A percentile compares a stretch with the other conserved stretches of the same genome.
phyloP scores from a whole-genome alignment of 2,113 vertebrate species.

The Hippocampus mohnikei region DNA sequence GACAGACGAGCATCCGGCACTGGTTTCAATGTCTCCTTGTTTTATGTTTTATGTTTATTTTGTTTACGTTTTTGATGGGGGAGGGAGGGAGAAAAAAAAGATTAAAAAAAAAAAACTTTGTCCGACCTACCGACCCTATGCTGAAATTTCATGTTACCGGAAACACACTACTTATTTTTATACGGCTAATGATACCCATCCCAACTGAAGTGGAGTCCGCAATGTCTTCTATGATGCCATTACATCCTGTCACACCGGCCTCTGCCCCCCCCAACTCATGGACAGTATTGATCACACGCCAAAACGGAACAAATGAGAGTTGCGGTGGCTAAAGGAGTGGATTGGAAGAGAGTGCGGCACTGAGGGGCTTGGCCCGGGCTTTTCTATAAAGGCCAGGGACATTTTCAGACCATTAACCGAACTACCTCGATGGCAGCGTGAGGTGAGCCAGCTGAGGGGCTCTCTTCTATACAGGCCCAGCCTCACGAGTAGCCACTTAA shows the following conservation, averaged over 20 bases:
- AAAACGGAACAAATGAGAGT: constrained; percentile 21
- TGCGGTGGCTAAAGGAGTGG: constrained; percentile 34
- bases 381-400: constrained; percentile 25
- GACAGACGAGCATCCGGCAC: too few species aligned
- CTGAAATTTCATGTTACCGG: too few species aligned
- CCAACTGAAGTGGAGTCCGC: constrained; percentile 6
- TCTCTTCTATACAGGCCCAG: constrained; percentile 44
- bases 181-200: too few species aligned
- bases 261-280: background rate
- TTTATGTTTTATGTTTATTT: too few species aligned
- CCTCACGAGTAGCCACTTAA: constrained; percentile 57
- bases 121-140: too few species aligned
- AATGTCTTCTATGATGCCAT: constrained; percentile 16
- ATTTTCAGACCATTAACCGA: constrained; percentile 40
- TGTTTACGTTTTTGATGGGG: too few species aligned
- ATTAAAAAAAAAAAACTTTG: too few species aligned
- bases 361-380: constrained; percentile 17
- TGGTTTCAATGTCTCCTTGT: too few species aligned
- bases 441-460: constrained; percentile 41
- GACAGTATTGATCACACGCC: constrained; percentile 14
- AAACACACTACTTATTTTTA: too few species aligned
- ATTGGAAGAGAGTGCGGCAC: constrained; percentile 27
- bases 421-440: constrained; percentile 8
- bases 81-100: too few species aligned
- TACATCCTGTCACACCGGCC: constrained; percentile 1